Conservation (phyloP, 2,888 invertebrate genomes). For the Adela reaumurella region DNA sequence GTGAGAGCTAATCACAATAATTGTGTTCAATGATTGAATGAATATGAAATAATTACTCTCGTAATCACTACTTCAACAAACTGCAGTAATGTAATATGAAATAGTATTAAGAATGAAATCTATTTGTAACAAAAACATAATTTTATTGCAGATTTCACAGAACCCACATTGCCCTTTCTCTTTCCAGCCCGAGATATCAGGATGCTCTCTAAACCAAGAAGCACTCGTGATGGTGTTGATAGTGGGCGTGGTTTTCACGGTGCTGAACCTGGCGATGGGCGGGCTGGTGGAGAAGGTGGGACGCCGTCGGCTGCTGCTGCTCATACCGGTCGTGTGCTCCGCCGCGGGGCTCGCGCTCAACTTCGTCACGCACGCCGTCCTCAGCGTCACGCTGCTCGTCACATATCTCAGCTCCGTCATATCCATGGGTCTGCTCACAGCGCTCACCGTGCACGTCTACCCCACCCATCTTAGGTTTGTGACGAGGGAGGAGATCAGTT, state of each 20-base stretch:
- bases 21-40: no score
- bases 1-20: no score
- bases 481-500: no score
- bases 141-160: background rate
- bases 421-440: constrained; percentile 34
- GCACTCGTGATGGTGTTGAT: constrained; percentile 31
- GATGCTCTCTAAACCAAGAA: constrained; percentile 26
- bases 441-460: constrained; percentile 36
- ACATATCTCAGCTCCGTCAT: constrained; percentile 24
- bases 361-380: constrained; percentile 21
- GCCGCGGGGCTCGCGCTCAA: constrained; percentile 24
- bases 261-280: constrained; percentile 28
- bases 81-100: no score
- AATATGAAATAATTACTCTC: no score
- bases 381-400: constrained; percentile 28
- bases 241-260: constrained; percentile 22
- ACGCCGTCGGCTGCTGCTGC: constrained; percentile 41
- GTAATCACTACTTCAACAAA: no score
- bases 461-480: constrained; percentile 42
- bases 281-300: constrained; percentile 31
- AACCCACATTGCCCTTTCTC: background rate
- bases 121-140: background rate
- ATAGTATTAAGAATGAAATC: background rate
- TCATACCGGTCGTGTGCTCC: constrained; percentile 31
- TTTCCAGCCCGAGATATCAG: constrained; percentile 18